Evolutionary conservation across 1,140 invertebrate genomes (phyloP), one percentile per base, ranked within the genome.

Genomic region (Anthonomus grandis): DNA sequence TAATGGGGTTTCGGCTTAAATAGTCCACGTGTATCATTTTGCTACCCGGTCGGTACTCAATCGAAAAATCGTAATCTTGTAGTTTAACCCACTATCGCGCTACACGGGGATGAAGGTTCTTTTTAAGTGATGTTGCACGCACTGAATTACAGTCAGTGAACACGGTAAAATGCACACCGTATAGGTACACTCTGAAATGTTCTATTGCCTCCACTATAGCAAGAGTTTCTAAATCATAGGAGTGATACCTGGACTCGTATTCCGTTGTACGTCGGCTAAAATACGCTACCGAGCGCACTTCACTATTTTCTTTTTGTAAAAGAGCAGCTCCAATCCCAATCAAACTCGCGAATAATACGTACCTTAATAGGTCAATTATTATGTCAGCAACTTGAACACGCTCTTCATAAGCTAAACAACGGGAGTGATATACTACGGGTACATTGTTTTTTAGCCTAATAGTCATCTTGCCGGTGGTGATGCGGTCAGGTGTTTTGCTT

Each of bases 181-280:
- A 27, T 0, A 77, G 31, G 55, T 76, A 77, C 0, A 68, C 41
- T 19, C 49, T 17, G 18, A 52, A 82, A 46, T 74, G 66, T 63
- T 78, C 72, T 0, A 75, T 67, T 1, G 19, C 49, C 18, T 48
- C 17, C 23, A 46, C 41, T 6, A 58, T 37, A 22, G 5, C 9
- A n/a, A n/a, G n/a, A n/a, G n/a, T n/a, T n/a, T n/a, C n/a, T n/a
- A n/a, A n/a, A 6, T 55, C 57, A 37, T 71, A 73, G 1, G 41
- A 34, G 6, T 23, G 19, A 42, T 59, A 59, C 34, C 39, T 56
- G 10, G 31, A 5, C 31, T 60, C 59, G 15, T 8, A 17, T 65
- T 69, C 46, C 64, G 71, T 23, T 59, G 24, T 13, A 72, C 69
- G 44, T 64, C 61, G 0, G 44, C 63, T 12, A 58, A 34, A 72